These are phyloP conservation scores for Tipula unca DNA, from an alignment of 2,888 invertebrate species.

Conservation along the genomic window DNA sequence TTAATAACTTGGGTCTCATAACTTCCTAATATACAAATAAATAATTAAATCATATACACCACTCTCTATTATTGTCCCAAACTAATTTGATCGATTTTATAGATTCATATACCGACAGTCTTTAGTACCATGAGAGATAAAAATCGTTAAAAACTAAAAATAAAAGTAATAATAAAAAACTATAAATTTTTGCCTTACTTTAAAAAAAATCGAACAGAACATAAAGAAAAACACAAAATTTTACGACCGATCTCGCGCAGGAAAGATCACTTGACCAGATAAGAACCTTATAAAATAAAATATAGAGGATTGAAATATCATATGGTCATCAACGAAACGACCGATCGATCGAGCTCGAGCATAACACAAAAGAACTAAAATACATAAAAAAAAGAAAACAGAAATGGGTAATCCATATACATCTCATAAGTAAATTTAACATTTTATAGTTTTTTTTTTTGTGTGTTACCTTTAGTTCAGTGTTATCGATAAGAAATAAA, in stretches of 20 bases:
- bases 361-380: neutral
- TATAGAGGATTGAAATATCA: neutral
- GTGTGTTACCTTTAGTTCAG: neutral
- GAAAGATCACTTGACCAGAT: constrained; percentile 8
- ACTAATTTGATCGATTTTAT: neutral
- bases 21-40: neutral
- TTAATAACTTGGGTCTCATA: no score
- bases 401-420: constrained; percentile 1
- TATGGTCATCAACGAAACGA: neutral
- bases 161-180: neutral
- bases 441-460: neutral
- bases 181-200: neutral
- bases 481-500: neutral
- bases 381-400: neutral
- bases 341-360: neutral
- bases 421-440: neutral
- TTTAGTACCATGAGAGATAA: neutral
- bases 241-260: neutral
- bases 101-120: neutral
- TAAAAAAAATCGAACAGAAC: neutral
- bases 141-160: neutral
- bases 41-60: neutral
- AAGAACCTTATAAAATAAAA: neutral
- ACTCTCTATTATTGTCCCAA: neutral
- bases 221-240: neutral